Base-by-base conservation (phyloP, 1,140 invertebrate species). In the Triops longicaudatus region DNA sequence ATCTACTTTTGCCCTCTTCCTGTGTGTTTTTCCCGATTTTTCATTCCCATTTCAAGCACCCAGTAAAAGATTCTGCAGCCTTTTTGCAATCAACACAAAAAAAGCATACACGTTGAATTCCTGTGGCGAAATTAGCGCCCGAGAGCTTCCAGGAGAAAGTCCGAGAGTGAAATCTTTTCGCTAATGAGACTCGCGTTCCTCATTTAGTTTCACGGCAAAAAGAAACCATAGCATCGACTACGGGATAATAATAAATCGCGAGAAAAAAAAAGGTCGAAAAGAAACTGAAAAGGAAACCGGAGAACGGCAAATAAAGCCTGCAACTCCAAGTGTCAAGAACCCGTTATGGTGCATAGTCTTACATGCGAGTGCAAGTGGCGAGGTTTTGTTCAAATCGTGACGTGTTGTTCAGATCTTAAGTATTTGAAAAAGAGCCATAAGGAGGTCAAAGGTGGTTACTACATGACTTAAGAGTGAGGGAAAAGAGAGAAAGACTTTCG, bases 261-360 rank as follows among this genome's bases (percentile, higher is more conserved):
- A 7, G 31, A 63, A 17, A 14, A 14, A 63, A 63, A n/a, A 63
- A 63, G 9, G 0, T 63, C 1, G 14, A 63, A 63, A n/a, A 63
- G 22, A 63, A 63, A 63, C n/a, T 37, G 50, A 63, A 63, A 63
- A 63, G 50, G 50, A 63, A 63, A 63, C 22, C 22, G 50, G 50
- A 63, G 50, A 63, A 63, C n/a, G 50, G 50, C 10, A 63, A 63
- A 63, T 5, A n/a, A n/a, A 37, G 31, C 7, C 31, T n/a, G n/a
- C n/a, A n/a, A n/a, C 50, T 22, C 6, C 6, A 63, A 63, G 50
- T 63, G 50, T 63, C 50, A 63, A 22, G 50, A 63, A 63, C 50
- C 50, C 50, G 50, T 63, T 63, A 63, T 22, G 50, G 22, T 37
- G n/a, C 22, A 63, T 22, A 22, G 50, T 22, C 5, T 63, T 63